Evolutionary conservation across 1,140 invertebrate genomes (phyloP).

Genomic region (Drosophila baimaii): DNA sequence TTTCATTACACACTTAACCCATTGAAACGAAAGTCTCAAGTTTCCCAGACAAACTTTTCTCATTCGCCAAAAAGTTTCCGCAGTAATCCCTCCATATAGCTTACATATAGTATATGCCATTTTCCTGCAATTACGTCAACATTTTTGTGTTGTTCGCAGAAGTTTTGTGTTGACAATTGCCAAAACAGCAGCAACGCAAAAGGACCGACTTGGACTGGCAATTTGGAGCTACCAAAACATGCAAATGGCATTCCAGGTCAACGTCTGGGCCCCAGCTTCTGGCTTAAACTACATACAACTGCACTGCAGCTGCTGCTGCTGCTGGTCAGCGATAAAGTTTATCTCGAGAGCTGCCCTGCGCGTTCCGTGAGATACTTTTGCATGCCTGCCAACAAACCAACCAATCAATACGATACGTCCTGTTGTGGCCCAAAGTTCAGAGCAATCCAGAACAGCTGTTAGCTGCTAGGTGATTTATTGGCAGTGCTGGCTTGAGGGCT

Average conservation of each 20-base stretch:
- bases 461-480: conserved; percentile 64
- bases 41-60: conserved; percentile 41
- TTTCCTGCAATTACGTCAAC: conserved; percentile 75
- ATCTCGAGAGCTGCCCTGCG: conserved; percentile 71
- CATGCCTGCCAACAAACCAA: conserved; percentile 51
- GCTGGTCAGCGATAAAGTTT: conserved; percentile 73
- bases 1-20: conserved; percentile 21
- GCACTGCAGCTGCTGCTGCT: conserved; percentile 52
- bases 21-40: conserved; percentile 29
- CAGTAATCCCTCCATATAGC: conserved; percentile 36
- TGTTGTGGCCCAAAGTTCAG: conserved; percentile 36
- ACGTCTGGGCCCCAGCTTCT: conserved; percentile 53
- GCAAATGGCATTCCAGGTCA: conserved; percentile 81
- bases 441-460: conserved; percentile 56
- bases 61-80: conserved; percentile 41
- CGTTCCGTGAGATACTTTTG: conserved; percentile 69
- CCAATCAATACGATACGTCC: conserved; percentile 73
- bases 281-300: conserved; percentile 37
- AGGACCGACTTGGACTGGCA: conserved; percentile 44
- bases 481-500: conserved; percentile 44
- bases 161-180: conserved; percentile 78
- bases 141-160: conserved; percentile 51
- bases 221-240: conserved; percentile 68
- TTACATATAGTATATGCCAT: conserved; percentile 64
- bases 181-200: conserved; percentile 50